Evolutionary conservation across 2,113 vertebrate species (phyloP), one percentile per base, ranked within the genome.

Genomic region (Prunella himalayana): DNA sequence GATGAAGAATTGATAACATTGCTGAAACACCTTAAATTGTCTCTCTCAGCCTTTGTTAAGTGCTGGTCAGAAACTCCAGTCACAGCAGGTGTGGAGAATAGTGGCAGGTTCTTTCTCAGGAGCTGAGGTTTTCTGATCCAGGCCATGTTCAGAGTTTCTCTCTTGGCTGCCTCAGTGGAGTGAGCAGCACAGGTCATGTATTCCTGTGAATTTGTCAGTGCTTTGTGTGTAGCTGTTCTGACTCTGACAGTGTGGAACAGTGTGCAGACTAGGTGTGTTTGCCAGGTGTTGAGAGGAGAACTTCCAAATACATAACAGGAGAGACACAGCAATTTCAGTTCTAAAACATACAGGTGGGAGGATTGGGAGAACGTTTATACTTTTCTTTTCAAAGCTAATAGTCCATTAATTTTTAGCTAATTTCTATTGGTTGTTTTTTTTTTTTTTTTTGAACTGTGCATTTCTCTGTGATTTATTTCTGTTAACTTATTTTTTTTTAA

Each of bases 401-500:
- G 21, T 86, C 28, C 90, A 35, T 77, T 90, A 49, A 49, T 85
- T 92, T 70, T 72, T 61, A 94, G 41, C 56, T 85, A 37, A 57
- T 69, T 92, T 88, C 73, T 87, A 41, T 39, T 68, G 17, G 7
- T 17, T 33, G 6, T 27, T 27, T 27, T 91, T 90, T 84, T 84
- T 61, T 37, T 31, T 27, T 27, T 92, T 90, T 82, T 84, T 61
- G 8, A 89, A 80, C 57, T 95, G 70, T 94, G 27, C 47, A 66
- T 84, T 92, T 96, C 66, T 96, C 63, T 93, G 75, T 82, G 53
- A 93, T 85, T 85, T 72, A 91, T 88, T 95, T 94, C 83, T 96
- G 79, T 91, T 96, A 97, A 96, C 92, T 65, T 96, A 45, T 71
- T 93, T 86, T 93, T 53, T 95, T 96, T 97, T 73, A 88, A 83